A percentile compares a stretch with the other conserved stretches of the same genome.
phyloP scores from a whole-genome alignment of 2,888 invertebrate species.

The Drosophila neonasuta region DNA sequence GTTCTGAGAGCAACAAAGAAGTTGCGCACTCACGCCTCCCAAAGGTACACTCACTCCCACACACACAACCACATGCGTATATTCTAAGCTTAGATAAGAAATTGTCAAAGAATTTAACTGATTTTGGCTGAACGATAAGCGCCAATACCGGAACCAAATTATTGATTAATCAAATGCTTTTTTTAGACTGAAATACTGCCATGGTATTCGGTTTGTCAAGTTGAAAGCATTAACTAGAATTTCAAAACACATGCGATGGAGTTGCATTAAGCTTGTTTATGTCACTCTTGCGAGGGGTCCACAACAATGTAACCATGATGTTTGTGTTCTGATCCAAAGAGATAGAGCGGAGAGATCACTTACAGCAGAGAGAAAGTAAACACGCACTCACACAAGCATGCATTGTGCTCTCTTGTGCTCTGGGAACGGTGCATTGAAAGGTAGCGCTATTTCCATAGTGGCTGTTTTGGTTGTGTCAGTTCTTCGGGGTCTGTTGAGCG shows the following conservation, averaged over 20 bases:
- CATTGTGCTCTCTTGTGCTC: slow-evolving; percentile 13
- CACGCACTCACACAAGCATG: slow-evolving; percentile 11
- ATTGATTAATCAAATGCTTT: background rate
- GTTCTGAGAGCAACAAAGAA: slow-evolving; percentile 16
- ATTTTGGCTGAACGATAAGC: slow-evolving; percentile 2
- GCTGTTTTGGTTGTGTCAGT: slow-evolving; percentile 32
- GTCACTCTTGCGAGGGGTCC: background rate
- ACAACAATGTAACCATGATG: background rate
- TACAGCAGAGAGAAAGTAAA: slow-evolving; percentile 16
- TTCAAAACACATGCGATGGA: slow-evolving; percentile 5
- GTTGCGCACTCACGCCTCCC: slow-evolving; percentile 6
- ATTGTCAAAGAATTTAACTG: background rate
- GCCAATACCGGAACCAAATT: background rate
- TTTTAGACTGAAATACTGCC: background rate
- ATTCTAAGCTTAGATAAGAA: slow-evolving; percentile 42
- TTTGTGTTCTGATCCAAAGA: slow-evolving; percentile 11
- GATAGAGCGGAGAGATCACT: slow-evolving; percentile 13
- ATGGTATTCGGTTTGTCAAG: background rate
- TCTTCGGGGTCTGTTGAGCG: slow-evolving; percentile 44
- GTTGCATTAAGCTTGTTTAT: slow-evolving; percentile 1
- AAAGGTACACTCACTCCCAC: slow-evolving; percentile 18
- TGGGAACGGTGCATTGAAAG: slow-evolving; percentile 10
- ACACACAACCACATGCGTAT: background rate
- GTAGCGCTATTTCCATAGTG: slow-evolving; percentile 18
- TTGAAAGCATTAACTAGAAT: background rate